phyloP scores from a whole-genome alignment of 2,113 vertebrate genomes.

The Thamnophis sirtalis region DNA sequence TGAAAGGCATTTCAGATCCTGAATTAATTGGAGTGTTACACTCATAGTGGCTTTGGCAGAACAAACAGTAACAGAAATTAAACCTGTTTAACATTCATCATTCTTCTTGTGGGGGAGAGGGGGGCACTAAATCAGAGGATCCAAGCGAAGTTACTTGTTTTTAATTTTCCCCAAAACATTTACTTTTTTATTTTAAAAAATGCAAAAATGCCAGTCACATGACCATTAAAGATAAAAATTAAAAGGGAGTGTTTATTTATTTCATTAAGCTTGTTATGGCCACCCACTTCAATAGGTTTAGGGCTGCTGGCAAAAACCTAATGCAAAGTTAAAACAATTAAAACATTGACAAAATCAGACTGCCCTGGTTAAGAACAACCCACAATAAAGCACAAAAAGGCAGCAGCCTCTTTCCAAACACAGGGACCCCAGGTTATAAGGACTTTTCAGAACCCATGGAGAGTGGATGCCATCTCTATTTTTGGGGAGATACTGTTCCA shows the following conservation, averaged over 20 bases:
- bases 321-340: not conserved
- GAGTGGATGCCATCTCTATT: not conserved
- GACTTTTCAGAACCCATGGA: not conserved
- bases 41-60: not conserved
- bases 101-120: not conserved
- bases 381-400: not conserved
- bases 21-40: not conserved
- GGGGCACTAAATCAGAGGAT: not conserved
- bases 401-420: not conserved
- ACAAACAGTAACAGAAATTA: not conserved
- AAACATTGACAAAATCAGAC: not conserved
- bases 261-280: not conserved
- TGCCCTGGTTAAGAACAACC: not conserved
- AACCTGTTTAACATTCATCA: not conserved
- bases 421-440: not conserved
- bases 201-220: not conserved
- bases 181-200: not conserved
- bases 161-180: not conserved
- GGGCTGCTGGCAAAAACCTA: not conserved
- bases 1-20: not conserved
- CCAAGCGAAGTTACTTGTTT: not conserved
- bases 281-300: not conserved
- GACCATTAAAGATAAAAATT: not conserved
- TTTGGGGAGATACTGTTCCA: not conserved
- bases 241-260: not conserved